Percentiles rank a stretch among this genome's conserved stretches.
Conservation (phyloP, 1,140 invertebrate genomes). For the Aphaenogaster rudis region DNA sequence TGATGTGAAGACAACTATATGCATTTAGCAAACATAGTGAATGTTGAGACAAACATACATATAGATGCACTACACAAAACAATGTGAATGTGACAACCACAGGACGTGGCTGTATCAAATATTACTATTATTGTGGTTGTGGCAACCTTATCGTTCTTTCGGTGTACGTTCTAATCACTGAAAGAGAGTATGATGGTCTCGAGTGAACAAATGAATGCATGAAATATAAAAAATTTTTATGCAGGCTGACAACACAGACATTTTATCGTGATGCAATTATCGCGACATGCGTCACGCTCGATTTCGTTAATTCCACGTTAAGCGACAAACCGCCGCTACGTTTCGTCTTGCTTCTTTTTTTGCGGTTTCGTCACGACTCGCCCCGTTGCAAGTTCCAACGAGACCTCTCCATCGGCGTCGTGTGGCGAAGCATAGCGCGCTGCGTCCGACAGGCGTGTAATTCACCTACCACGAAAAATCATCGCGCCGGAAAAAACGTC, state of each 20-base stretch:
- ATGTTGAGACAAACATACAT: no score
- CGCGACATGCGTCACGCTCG: conserved; percentile 66
- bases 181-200: neutral
- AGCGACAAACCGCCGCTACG: conserved; percentile 54
- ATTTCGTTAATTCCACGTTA: conserved; percentile 73
- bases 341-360: conserved; percentile 47
- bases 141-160: no score
- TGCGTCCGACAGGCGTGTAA: conserved; percentile 86
- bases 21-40: no score
- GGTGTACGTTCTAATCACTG: neutral
- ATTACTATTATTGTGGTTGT: no score
- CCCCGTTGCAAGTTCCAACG: conserved; percentile 36
- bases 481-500: conserved; percentile 82
- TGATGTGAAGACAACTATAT: no score
- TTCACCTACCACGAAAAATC: conserved; percentile 81
- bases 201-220: neutral
- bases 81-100: no score
- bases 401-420: conserved; percentile 38
- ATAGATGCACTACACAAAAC: no score
- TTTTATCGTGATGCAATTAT: conserved; percentile 66
- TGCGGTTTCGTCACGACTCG: conserved; percentile 29
- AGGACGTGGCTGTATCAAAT: no score
- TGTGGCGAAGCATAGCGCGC: conserved; percentile 66
- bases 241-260: neutral
- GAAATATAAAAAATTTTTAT: neutral